Conservation (phyloP, 2,797 vertebrate species). For the Australoheros facetus region DNA sequence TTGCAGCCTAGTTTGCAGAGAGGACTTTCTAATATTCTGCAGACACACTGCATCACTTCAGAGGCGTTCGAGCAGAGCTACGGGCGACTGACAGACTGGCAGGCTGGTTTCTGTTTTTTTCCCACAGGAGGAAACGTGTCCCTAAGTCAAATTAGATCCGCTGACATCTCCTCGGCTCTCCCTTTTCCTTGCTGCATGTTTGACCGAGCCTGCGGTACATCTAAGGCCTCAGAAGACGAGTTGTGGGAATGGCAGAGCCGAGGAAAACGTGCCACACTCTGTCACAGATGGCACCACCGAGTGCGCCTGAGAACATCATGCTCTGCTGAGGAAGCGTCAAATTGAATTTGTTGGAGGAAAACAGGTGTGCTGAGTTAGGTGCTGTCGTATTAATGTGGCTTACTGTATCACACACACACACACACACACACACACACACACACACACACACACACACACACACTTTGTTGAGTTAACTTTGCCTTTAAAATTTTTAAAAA, state of each 20-base stretch:
- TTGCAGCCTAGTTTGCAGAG: background rate
- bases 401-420: background rate
- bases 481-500: background rate
- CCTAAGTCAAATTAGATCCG: conserved; percentile 57
- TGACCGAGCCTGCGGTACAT: conserved; percentile 34
- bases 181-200: conserved; percentile 10
- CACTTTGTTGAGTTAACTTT: background rate
- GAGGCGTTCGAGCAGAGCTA: conserved; percentile 10
- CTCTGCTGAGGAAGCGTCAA: conserved; percentile 63
- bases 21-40: conserved; percentile 16
- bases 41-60: conserved; percentile 17
- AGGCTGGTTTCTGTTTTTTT: conserved; percentile 28
- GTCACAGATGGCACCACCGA: conserved; percentile 53
- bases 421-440: background rate
- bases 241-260: background rate
- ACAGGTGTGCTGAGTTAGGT: conserved; percentile 51
- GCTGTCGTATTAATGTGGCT: conserved; percentile 36
- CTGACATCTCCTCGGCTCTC: conserved; percentile 41
- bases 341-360: conserved; percentile 67
- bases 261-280: conserved; percentile 15
- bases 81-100: conserved; percentile 34
- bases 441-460: background rate
- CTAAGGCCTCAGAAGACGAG: conserved; percentile 40
- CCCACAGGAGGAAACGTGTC: conserved; percentile 43
- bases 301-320: conserved; percentile 53